Base-by-base conservation (phyloP, 2,888 invertebrate species). In the Phengaris arion region DNA sequence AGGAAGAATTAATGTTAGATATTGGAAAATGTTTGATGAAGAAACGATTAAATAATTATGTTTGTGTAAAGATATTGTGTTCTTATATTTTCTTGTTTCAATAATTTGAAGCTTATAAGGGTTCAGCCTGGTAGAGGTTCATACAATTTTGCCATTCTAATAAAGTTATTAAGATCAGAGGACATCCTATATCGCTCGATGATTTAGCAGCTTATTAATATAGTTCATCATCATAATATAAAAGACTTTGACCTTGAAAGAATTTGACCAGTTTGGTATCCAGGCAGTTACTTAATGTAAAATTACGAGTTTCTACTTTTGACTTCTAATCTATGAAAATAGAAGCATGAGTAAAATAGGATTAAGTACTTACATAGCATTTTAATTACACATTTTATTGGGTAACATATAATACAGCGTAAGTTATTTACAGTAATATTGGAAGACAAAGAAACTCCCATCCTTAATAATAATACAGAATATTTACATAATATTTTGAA, bases 1-100 rank as follows among this genome's bases (percentile, higher is more conserved):
- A 89, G 85, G 80, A 86, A 86, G 83, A 88, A 86, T 84, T 91
- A 88, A 83, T 77, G 10, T 77, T 77, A 22, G 22, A 22, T 22
- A 68, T 78, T 22, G 9, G 9, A 22, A 22, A 4, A 59, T 9
- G 9, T n/a, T 59, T 59, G 9, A 3, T 35, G 22, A 35, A 22
- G 22, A 59, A 8, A 8, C 59, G 9, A 59, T 35, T 22, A 35
- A 10, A 35, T 35, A 10, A 59, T 59, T 35, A 35, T 55, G 54
- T 8, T 55, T 55, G 6, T n/a, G 13, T 13, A 5, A 55, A 55
- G n/a, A n/a, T 55, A 55, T 59, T 59, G 22, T 22, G 35, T 35
- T 22, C 2, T 59, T 10, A 22, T 35, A n/a, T n/a, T n/a, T 22
- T 10, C 22, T 59, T 59, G n/a, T 8, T 15, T n/a, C n/a, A 15